phyloP scores from a whole-genome alignment of 2,113 vertebrate species.

The Zapus hudsonius region DNA sequence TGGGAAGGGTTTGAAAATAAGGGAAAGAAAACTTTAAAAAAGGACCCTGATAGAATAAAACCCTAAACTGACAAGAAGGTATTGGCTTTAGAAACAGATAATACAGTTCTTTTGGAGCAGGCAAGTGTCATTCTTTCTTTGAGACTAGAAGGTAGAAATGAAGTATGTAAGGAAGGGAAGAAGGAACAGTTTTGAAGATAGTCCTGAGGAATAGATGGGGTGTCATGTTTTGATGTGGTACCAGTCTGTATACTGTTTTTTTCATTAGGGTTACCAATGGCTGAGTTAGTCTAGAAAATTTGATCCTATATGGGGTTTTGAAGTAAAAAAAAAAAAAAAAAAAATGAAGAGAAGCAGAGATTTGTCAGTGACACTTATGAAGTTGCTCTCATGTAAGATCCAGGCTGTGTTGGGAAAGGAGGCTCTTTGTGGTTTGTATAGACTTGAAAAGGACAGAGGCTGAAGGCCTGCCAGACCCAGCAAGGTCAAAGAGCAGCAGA shows the following conservation, averaged over 20 bases:
- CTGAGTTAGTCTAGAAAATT: background rate
- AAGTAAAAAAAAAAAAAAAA: background rate
- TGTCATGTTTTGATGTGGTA: background rate
- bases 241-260: background rate
- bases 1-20: slow-evolving; percentile 42
- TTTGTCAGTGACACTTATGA: background rate
- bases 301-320: slow-evolving; percentile 35
- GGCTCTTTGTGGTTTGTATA: background rate
- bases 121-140: background rate
- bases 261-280: background rate
- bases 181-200: background rate
- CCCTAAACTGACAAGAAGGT: background rate
- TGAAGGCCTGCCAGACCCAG: background rate
- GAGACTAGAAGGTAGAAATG: background rate
- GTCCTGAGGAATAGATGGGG: background rate
- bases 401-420: background rate
- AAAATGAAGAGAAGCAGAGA: background rate
- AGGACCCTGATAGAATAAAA: background rate
- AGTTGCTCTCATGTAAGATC: background rate
- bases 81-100: background rate
- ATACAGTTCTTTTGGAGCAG: background rate
- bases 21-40: background rate
- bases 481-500: slow-evolving; percentile 11
- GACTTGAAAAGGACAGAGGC: background rate
- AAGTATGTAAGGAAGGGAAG: background rate